A percentile compares a stretch with the other conserved stretches of the same genome.
Conservation (phyloP, 2,888 invertebrate genomes). For the Drosophila nr. fundita region DNA sequence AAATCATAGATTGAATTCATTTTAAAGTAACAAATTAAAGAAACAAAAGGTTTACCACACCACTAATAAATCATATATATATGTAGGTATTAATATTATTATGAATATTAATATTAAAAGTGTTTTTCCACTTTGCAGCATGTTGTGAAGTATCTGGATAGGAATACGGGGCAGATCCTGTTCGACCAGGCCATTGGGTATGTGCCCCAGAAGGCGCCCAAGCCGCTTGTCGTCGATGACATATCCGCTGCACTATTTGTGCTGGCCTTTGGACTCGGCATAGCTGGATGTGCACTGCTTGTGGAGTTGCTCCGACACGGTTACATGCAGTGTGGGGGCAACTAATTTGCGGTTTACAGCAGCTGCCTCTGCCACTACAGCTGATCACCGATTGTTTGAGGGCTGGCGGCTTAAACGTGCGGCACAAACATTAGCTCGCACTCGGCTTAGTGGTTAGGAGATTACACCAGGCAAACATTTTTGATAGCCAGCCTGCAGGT, state of each 20-base stretch:
- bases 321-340: conserved; percentile 34
- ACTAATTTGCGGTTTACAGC: conserved; percentile 53
- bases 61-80: too few species aligned
- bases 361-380: conserved; percentile 14
- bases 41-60: too few species aligned
- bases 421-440: conserved; percentile 34
- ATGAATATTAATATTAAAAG: not conserved
- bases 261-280: conserved; percentile 73
- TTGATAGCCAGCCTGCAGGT: conserved; percentile 30
- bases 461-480: conserved; percentile 31
- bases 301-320: conserved; percentile 58
- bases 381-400: conserved; percentile 55
- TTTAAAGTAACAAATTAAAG: too few species aligned
- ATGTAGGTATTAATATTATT: not conserved
- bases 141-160: conserved; percentile 73
- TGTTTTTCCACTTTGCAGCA: conserved; percentile 40
- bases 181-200: conserved; percentile 66
- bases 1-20: too few species aligned
- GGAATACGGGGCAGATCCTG: conserved; percentile 74
- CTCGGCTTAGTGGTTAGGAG: too few species aligned
- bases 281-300: conserved; percentile 66
- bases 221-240: conserved; percentile 76
- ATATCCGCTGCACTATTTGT: conserved; percentile 82
- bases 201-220: conserved; percentile 68
- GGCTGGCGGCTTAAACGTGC: conserved; percentile 39